These are phyloP conservation scores for Origma solitaria DNA, from an alignment of 2,113 vertebrate species.

Conservation along the genomic window DNA sequence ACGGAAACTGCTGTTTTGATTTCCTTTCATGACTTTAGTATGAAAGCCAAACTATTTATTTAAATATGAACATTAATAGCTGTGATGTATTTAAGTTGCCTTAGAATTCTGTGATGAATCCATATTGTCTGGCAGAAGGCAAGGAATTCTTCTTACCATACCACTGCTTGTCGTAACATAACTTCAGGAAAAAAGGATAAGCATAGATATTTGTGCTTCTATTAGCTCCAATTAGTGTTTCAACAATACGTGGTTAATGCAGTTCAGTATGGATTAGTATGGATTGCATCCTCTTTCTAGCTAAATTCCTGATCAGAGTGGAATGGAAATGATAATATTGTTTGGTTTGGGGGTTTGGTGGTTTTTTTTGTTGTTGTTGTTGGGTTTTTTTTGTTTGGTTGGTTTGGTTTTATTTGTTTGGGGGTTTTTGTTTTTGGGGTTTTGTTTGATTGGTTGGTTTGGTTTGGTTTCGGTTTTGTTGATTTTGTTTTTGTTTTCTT, in stretches of 20 bases:
- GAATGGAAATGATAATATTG: background rate
- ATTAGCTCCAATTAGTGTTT: background rate
- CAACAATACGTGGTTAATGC: background rate
- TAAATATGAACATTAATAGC: background rate
- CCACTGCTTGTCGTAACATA: background rate
- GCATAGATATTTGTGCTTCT: background rate
- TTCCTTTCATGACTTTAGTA: background rate
- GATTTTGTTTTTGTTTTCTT: background rate
- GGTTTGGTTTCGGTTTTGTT: too few relatives aligned
- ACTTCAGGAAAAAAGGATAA: background rate
- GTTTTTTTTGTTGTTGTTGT: too few relatives aligned
- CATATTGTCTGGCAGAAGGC: background rate
- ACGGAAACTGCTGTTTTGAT: background rate
- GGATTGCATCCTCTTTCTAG: background rate
- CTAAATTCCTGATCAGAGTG: background rate
- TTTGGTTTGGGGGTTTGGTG: background rate
- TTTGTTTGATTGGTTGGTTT: too few relatives aligned
- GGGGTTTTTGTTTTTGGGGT: too few relatives aligned
- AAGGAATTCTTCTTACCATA: background rate
- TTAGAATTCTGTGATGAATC: background rate
- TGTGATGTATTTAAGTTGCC: background rate
- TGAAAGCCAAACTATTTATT: background rate
- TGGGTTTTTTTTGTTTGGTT: too few relatives aligned
- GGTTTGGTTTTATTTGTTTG: too few relatives aligned
- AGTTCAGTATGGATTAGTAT: background rate